Evolutionary conservation across 2,797 vertebrate genomes (phyloP), one percentile per base, ranked within the genome.

Genomic region (Pseudocheirus occidentalis): DNA sequence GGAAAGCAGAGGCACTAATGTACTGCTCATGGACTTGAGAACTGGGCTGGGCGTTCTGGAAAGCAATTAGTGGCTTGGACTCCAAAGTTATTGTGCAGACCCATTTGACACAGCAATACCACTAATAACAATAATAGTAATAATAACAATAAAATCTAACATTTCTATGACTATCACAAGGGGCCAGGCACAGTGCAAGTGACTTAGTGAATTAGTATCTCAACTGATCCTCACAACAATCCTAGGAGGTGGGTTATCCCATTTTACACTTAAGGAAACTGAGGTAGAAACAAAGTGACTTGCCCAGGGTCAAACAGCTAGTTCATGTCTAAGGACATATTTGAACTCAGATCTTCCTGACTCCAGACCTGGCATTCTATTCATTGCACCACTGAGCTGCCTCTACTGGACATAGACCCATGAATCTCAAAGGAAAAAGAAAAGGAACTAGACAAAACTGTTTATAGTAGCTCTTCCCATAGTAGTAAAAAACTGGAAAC

Each of bases 211-310:
- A n/a, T 57, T 53, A 24, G 18, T 73, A 21, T n/a, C 18, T 73
- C n/a, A 40, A 73, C 13, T 13, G 59, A 62, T 62, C 1, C 21
- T 31, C 3, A 13, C 29, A 34, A 14, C 59, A 62, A 11, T 18
- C 59, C 54, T 34, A 52, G n/a, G 92, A 62, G 53, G 53, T 53
- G 10, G 53, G 53, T 96, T 52, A 18, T 34, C 27, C 53, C 56
- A 59, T 97, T 97, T 97, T 87, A 93, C 27, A 95, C 90, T 57
- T 92, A 96, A 94, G 56, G 53, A 96, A 91, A 55, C 21, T 57
- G 53, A 93, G 7, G 57, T 11, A 91, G 1, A n/a, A 21, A 10
- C 92, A 90, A 90, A 59, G 18, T 40, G 55, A 55, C 18, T 73
- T 94, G 92, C 91, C 94, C 90, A 29, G 46, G 91, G 95, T 96